phyloP scores from a whole-genome alignment of 2,888 invertebrate genomes.

The Phragmatobia fuliginosa region DNA sequence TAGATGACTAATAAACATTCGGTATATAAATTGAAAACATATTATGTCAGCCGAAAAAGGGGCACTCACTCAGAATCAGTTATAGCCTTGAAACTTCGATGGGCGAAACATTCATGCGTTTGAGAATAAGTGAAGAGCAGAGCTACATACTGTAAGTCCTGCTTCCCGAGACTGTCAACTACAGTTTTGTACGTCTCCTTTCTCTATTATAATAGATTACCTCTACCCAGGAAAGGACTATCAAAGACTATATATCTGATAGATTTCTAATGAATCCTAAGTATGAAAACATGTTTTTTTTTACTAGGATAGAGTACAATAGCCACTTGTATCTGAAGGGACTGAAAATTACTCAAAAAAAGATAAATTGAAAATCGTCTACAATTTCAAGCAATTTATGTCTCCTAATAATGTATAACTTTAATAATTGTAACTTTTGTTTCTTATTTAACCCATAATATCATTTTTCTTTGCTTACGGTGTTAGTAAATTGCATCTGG shows the following conservation, averaged over 20 bases:
- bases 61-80: neutral
- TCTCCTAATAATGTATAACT: neutral
- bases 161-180: no score
- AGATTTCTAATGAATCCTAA: no score
- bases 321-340: neutral
- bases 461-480: conserved; percentile 7
- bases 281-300: no score
- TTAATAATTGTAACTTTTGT: neutral
- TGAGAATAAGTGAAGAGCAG: no score
- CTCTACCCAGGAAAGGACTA: no score
- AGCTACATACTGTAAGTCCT: no score
- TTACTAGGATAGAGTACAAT: neutral
- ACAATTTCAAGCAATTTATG: neutral
- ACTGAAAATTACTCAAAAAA: no score
- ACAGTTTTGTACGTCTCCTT: no score
- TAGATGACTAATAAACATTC: neutral
- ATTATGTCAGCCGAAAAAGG: neutral
- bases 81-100: neutral
- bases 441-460: neutral
- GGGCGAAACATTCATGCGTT: neutral
- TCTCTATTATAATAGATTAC: no score
- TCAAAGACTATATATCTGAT: no score
- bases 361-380: no score
- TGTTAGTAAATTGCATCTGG: conserved; percentile 34
- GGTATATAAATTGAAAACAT: neutral